Evolutionary conservation across 2,113 vertebrate genomes (phyloP).

Genomic region (Sigmodon hispidus): DNA sequence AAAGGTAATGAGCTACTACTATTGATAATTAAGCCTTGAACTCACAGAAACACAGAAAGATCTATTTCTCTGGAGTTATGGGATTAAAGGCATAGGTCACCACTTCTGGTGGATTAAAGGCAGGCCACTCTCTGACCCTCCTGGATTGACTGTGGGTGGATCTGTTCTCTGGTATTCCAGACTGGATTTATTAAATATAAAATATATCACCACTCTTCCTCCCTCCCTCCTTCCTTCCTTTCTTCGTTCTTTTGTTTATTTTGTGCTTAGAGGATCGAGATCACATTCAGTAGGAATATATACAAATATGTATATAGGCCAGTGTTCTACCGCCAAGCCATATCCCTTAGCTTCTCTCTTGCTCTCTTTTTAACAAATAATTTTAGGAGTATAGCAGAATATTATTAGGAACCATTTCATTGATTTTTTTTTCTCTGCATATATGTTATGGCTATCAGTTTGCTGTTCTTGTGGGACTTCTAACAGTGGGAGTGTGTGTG

Average conservation of each 20-base stretch:
- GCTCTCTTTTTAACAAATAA: neutral
- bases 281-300: neutral
- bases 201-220: too few relatives aligned
- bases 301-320: neutral
- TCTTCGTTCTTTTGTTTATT: neutral
- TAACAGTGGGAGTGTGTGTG: neutral
- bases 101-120: too few relatives aligned
- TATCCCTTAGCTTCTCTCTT: neutral
- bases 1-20: too few relatives aligned
- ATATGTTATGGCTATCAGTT: neutral
- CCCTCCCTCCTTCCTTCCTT: too few relatives aligned
- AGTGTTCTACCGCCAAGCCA: neutral
- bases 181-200: too few relatives aligned
- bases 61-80: too few relatives aligned
- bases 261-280: neutral
- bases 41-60: too few relatives aligned
- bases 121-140: too few relatives aligned
- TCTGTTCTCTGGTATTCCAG: too few relatives aligned
- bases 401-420: neutral
- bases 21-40: too few relatives aligned
- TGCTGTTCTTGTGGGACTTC: neutral
- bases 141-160: too few relatives aligned
- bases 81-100: too few relatives aligned
- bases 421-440: neutral
- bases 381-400: neutral